Percentiles rank a stretch among this genome's conserved stretches.
These are phyloP conservation scores for Leptobrachium ailaonicum DNA, from an alignment of 2,113 vertebrate species.

Conservation along the genomic window DNA sequence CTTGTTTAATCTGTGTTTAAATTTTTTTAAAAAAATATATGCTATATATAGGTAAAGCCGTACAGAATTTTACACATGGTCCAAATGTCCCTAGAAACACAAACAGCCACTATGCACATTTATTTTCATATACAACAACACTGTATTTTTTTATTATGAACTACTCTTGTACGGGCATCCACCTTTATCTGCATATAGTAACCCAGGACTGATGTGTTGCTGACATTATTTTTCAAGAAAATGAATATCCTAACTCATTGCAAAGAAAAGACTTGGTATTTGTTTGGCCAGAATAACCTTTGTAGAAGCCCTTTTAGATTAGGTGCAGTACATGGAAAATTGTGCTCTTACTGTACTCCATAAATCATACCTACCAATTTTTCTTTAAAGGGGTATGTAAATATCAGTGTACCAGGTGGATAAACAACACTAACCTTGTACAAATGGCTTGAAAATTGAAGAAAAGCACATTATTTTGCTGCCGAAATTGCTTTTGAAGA, in stretches of 20 bases:
- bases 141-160: not conserved
- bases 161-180: conserved; percentile 67
- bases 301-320: conserved; percentile 92
- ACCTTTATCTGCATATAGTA: conserved; percentile 88
- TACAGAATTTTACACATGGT: too few species aligned
- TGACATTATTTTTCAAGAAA: conserved; percentile 89
- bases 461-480: conserved; percentile 99
- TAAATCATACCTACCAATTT: conserved; percentile 96
- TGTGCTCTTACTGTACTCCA: conserved; percentile 94
- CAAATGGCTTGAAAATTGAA: conserved; percentile 99
- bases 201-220: conserved; percentile 78
- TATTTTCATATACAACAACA: too few species aligned
- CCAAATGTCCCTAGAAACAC: too few species aligned
- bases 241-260: conserved; percentile 94
- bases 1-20: too few species aligned
- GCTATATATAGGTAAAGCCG: too few species aligned
- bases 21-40: too few species aligned
- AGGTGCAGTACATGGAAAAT: conserved; percentile 97
- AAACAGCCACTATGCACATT: too few species aligned
- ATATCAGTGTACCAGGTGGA: conserved; percentile 98
- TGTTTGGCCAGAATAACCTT: conserved; percentile 94
- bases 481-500: conserved; percentile 99
- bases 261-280: conserved; percentile 90
- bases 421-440: conserved; percentile 98
- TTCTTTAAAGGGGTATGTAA: conserved; percentile 99